Evolutionary conservation across 2,888 invertebrate species (phyloP).

Genomic region (Tanypteryx hageni): DNA sequence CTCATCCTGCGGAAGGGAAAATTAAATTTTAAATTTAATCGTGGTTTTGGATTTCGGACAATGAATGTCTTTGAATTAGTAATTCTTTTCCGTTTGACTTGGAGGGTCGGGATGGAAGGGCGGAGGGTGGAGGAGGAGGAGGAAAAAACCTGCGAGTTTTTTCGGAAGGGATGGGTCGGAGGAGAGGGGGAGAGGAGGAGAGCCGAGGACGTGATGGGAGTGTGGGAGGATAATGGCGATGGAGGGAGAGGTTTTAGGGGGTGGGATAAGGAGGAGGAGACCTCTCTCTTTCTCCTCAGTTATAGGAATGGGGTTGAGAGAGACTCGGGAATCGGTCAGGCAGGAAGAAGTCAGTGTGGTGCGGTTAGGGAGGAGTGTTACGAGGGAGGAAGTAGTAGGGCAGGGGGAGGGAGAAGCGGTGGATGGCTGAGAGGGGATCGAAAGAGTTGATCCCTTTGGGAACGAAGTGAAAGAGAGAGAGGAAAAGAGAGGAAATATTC

Average conservation of each 20-base stretch:
- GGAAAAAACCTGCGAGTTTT: not conserved
- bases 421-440: conserved; percentile 17
- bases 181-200: not conserved
- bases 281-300: too few relatives aligned
- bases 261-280: not conserved
- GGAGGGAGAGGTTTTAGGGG: not conserved
- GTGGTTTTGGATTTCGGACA: conserved; percentile 63
- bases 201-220: not conserved
- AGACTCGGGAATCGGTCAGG: not conserved
- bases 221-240: not conserved
- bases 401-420: not conserved
- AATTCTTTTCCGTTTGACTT: conserved; percentile 63
- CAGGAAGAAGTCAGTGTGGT: not conserved
- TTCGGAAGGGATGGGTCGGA: not conserved
- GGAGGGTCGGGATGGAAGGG: conserved; percentile 32
- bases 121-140: not conserved
- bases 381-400: not conserved
- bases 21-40: conserved; percentile 64
- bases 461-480: not conserved
- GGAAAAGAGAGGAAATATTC: not conserved
- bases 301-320: not conserved
- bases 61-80: conserved; percentile 64
- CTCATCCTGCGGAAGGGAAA: conserved; percentile 64
- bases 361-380: not conserved
- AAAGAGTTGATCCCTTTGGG: conserved; percentile 61